Evolutionary conservation across 2,113 vertebrate genomes (phyloP).

Genomic region (Psettodes erumei): DNA sequence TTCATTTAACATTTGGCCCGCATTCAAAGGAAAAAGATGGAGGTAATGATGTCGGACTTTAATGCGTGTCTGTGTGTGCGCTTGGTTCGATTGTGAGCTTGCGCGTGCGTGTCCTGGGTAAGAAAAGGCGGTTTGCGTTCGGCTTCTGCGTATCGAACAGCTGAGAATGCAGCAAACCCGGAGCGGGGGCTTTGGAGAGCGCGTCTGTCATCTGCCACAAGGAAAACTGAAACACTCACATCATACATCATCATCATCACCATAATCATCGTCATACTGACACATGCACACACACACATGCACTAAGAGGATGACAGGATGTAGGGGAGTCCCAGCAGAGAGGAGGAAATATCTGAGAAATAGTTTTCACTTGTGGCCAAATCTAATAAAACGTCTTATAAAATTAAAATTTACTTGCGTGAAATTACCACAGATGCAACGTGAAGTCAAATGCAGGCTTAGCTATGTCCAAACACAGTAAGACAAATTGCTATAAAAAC

Average conservation of each 20-base stretch:
- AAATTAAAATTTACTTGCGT: not conserved
- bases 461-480: not conserved
- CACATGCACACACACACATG: constrained; percentile 19
- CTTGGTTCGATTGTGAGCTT: not conserved
- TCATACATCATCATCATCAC: constrained; percentile 66
- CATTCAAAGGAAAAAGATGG: constrained; percentile 49
- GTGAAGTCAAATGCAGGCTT: not conserved
- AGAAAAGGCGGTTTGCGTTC: constrained; percentile 58
- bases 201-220: constrained; percentile 59
- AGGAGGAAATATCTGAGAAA: constrained; percentile 24
- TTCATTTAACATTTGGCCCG: constrained; percentile 61
- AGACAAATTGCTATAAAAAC: not conserved
- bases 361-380: constrained; percentile 1
- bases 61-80: constrained; percentile 10
- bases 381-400: not conserved
- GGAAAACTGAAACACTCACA: constrained; percentile 58
- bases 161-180: constrained; percentile 73
- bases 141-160: constrained; percentile 65
- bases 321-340: constrained; percentile 30
- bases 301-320: constrained; percentile 31
- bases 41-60: constrained; percentile 19
- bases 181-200: constrained; percentile 22
- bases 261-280: constrained; percentile 34
- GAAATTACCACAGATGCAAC: constrained; percentile 1
- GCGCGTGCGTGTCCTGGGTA: constrained; percentile 3